Base-by-base conservation (phyloP, 1,140 invertebrate genomes). In the Lepidurus apus region DNA sequence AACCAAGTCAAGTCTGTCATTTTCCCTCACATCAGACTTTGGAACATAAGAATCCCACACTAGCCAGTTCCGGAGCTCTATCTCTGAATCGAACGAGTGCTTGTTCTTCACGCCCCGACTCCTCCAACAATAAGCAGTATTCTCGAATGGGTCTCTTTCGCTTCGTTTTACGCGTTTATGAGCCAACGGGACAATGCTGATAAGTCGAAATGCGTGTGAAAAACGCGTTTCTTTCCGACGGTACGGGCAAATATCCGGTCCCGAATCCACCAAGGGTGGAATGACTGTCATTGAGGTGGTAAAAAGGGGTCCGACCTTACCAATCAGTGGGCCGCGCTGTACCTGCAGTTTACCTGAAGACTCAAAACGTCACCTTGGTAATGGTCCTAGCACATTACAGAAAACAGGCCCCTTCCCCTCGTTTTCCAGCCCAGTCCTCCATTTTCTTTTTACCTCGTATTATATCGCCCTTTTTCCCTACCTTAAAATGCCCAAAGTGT, bases 221-320 rank as follows among this genome's bases (percentile, higher is more conserved):
- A 65, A 65, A 65, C 13, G 17, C 17, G 8, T 21, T 17, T 9
- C 21, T 9, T 21, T 21, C 53, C 13, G 53, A 65, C 53, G 9
- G 53, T 65, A 65, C 13, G 7, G 13, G 17, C 17, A 65, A 65
- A 65, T 65, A 65, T 9, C 53, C 17, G 53, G 53, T 65, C 8
- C 13, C 53, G 8, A 65, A 65, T n/a, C 17, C 53, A 21, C 53
- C 53, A 13, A 65, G 53, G 53, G 17, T 21, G 53, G 53, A 65
- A 65, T 65, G 53, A 65, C 53, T n/a, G 53, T 65, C 53, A 65
- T 65, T 65, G 53, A 65, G 21, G 53, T 65, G 53, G 53, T 65
- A 65, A 65, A 34, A 65, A 65, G 53, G 21, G 17, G 53, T 65
- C 53, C 53, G 53, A 65, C 53, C 53, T 65, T 65, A 65, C 53